Percentiles rank a stretch among this genome's conserved stretches.
These are phyloP conservation scores for Bufo bufo DNA, from an alignment of 2,113 vertebrate genomes.

Conservation along the genomic window DNA sequence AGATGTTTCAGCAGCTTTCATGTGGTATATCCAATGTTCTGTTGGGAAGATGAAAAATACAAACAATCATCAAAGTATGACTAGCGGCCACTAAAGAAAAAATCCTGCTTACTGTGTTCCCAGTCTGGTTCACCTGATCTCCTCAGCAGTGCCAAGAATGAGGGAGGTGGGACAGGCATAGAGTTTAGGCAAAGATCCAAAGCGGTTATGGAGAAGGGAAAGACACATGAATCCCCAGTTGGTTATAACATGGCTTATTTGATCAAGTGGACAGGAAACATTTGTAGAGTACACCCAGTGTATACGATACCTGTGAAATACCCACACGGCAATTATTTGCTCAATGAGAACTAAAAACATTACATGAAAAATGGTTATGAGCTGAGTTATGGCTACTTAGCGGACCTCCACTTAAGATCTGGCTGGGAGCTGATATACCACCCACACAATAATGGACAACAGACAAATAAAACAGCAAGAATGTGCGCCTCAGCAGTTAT, in stretches of 20 bases:
- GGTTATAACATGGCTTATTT: conserved; percentile 5
- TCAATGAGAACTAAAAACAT: conserved; percentile 4
- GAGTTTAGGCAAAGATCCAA: conserved; percentile 2
- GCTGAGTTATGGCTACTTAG: conserved; percentile 4
- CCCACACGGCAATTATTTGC: conserved; percentile 32
- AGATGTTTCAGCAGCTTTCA: conserved; percentile 20
- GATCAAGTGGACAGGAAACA: conserved; percentile 11
- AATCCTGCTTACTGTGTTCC: conserved; percentile 5
- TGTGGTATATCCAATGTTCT: conserved; percentile 1
- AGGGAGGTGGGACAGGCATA: conserved; percentile 6
- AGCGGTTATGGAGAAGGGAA: not conserved
- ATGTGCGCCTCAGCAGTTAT: not conserved
- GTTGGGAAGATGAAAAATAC: not conserved
- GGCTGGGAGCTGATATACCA: not conserved
- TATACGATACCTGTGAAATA: conserved; percentile 27
- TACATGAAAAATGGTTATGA: conserved; percentile 9
- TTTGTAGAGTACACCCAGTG: not conserved
- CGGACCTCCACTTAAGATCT: not conserved
- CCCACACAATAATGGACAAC: conserved; percentile 21
- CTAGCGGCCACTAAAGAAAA: not conserved
- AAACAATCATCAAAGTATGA: conserved; percentile 21
- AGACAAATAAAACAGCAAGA: not conserved
- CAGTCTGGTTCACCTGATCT: conserved; percentile 12
- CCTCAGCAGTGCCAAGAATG: not conserved
- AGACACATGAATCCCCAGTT: conserved; percentile 17